Evolutionary conservation across 2,797 vertebrate species (phyloP), one percentile per base, ranked within the genome.

Genomic region (Acanthis flammea): DNA sequence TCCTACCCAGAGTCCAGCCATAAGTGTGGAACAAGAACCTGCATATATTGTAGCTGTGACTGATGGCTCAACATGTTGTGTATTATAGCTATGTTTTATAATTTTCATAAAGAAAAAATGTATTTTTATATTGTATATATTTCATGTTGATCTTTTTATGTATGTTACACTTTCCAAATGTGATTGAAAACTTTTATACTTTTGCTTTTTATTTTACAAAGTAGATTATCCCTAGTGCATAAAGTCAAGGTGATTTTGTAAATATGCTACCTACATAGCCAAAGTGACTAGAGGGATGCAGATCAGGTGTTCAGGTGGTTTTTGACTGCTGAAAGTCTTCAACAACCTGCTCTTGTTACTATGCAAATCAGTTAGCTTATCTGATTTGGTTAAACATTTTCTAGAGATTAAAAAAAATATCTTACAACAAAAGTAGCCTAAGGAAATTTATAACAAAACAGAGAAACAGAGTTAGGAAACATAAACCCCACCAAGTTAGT

Each of bases 1-100:
- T 98, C 68, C 97, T 98, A 97, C 93, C 97, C 54, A 98, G 98
- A 95, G 96, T 98, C 27, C 97, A 95, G 86, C 97, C 97, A 35
- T 98, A 96, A 90, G 81, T 53, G n/a, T 60, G 93, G 45, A 89
- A 76, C 71, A 23, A 77, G 72, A 48, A 60, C 68, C 92, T 91
- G 88, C 72, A 92, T 66, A 72, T 85, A 82, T 1, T 44, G 50
- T 60, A 88, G 39, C 82, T 93, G 39, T 85, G 85, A 89, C 58
- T 44, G 66, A 76, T 50, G 51, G 61, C 27, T 71, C 82, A 91
- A 76, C 22, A 18, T 54, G 14, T 71, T 63, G 9, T 93, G 41
- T 89, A 77, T 92, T 92, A 76, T 89, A 95, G 41, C 50, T 72
- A 44, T 94, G 75, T 92, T 88, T 83, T 67, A 94, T 87, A 92